phyloP scores from a whole-genome alignment of 2,113 vertebrate species.

The Anthoscopus minutus region DNA sequence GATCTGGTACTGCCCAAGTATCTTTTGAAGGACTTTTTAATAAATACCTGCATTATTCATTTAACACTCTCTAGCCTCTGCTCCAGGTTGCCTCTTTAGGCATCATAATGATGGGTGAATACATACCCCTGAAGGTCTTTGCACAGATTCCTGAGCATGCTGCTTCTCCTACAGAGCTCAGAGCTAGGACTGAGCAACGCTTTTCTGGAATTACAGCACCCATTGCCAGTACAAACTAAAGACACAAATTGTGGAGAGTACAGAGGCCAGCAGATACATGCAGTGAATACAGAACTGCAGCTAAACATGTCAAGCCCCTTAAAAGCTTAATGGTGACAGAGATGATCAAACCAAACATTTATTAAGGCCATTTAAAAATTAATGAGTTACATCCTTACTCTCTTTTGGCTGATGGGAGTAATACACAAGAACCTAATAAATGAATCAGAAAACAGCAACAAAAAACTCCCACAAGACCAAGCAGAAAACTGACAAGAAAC shows the following conservation, averaged over 20 bases:
- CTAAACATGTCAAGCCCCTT: background rate
- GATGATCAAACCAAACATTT: background rate
- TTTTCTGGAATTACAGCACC: background rate
- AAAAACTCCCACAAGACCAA: background rate
- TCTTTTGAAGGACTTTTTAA: too few relatives aligned
- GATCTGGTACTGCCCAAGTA: too few relatives aligned
- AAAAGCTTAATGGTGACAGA: background rate
- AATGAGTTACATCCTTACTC: background rate
- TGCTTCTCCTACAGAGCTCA: background rate
- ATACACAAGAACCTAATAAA: background rate
- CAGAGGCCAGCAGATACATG: background rate
- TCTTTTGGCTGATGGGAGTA: background rate
- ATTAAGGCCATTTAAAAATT: background rate
- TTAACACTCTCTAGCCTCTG: too few relatives aligned
- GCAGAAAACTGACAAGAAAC: background rate
- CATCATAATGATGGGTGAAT: background rate
- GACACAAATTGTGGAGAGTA: background rate
- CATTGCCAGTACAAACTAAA: background rate
- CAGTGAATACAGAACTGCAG: background rate
- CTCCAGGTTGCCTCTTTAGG: too few relatives aligned
- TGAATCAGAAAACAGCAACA: background rate
- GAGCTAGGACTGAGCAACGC: background rate
- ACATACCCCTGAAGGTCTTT: background rate
- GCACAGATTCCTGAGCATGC: background rate
- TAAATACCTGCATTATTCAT: too few relatives aligned